Evolutionary conservation across 1,140 invertebrate genomes (phyloP), one percentile per base, ranked within the genome.

Genomic region (Temnothorax longispinosus): DNA sequence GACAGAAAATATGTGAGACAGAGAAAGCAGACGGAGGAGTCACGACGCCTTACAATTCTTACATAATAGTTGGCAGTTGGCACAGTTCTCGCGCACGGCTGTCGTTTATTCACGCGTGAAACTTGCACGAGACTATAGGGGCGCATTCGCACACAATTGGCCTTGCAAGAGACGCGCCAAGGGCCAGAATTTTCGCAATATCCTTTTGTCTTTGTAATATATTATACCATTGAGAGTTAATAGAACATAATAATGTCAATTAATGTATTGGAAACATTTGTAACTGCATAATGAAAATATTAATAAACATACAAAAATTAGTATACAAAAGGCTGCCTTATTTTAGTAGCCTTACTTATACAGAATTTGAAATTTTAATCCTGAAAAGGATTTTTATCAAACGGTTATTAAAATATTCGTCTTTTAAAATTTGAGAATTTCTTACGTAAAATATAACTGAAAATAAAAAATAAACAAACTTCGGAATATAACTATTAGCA

Each of bases 61-160:
- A 76, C 91, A 87, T 92, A 92, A 92, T 89, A 90, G 89, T 92
- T 90, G 90, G 91, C 89, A 91, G 90, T 92, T 92, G 91, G 87
- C 91, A 92, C 90, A 92, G 87, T 92, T 91, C 88, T 88, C 82
- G 69, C 78, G 47, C 35, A 77, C 78, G 52, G 47, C 74, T 77
- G 82, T 65, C 89, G 91, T 84, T 92, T 92, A 90, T 91, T 91
- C 91, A 91, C 86, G 88, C 72, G 62, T 76, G 76, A 82, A 87
- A 88, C 77, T 90, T 58, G 72, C 82, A 56, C 50, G 54, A 62
- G 86, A 60, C 77, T 87, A 27, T 27, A 88, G 88, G 72, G 87
- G 69, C 69, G 38, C 35, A 47, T 89, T 90, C 87, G 56, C 86
- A 84, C 47, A 82, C 64, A 65, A 86, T 27, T 44, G 38, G 21